Base-by-base conservation (phyloP, 2,888 invertebrate genomes). In the Clepsis dumicolana region DNA sequence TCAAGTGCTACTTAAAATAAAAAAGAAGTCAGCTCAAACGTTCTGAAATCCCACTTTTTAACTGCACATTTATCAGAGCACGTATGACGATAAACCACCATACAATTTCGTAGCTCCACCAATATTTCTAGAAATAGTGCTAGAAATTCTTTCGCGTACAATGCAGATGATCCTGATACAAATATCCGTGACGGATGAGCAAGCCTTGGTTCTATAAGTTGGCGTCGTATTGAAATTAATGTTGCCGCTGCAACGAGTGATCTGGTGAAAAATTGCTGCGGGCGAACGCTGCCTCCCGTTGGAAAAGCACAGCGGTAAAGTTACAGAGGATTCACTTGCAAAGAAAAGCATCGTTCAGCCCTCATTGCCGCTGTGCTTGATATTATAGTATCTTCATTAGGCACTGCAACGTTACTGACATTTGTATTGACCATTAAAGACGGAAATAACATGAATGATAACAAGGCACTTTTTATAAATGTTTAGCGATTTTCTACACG, bases 261-360 rank as follows among this genome's bases (percentile, higher is more conserved):
- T 72, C 73, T 71, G 73, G 69, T 79, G 76, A 80, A 79, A 80
- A 79, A 80, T 78, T 68, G 73, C 71, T 74, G 75, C 70, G 75
- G 75, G 53, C 44, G 21, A 62, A 41, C 25, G 18, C 25, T 62
- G 68, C 32, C 69, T 64, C 62, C 32, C 69, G 63, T 24, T 18
- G 44, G 16, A 48, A 48, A 18, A 21, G 24, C 56, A 16, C 24
- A 64, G 14, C 16, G 35, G 29, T 48, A 18, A 50, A 12, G 24
- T 29, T 0, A 25, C 32, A 57, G n/a, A 16, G 21, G 29, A 41
- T n/a, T 57, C 25, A 16, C 16, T n/a, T 35, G 27, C 24, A 3
- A 27, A 32, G 14, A 56, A 56, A 56, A 35, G 12, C 3, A 14
- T 7, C 3, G 29, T 29, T 7, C 29, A 4, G 29, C 29, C 29